Base-by-base conservation (phyloP, 2,888 invertebrate species). In the Galerucella calmariensis region DNA sequence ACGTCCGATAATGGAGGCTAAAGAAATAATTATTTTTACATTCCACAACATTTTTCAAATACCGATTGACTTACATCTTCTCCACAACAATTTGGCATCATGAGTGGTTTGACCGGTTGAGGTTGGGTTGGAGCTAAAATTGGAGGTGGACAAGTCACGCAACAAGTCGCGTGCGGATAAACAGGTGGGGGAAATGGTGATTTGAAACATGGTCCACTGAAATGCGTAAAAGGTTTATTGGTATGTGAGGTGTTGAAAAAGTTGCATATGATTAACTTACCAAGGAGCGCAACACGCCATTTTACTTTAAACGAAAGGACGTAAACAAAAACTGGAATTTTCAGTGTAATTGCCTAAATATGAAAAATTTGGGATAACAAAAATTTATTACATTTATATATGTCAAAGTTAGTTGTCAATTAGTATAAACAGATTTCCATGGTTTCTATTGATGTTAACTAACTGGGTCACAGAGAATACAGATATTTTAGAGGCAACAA, bases 41-140 rank as follows among this genome's bases (percentile, higher is more conserved):
- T 41, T 41, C 8, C 35, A 41, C 35, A 1, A 1, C 35, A 8
- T 9, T 41, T 41, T 9, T 41, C 35, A 41, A 24, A 48, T n/a
- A 44, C 5, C 20, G 5, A n/a, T 16, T 8, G 8, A 67, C 53
- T 67, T 41, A 67, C 53, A 41, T 35, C 16, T 8, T 67, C 41
- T 67, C 20, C 27, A 41, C n/a, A n/a, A 53, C 44, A 11, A 63
- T 46, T 44, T 44, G 85, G 85, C 35, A 85, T 63, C 70, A 77
- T 78, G 11, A 86, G 78, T 5, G 86, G 86, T 76, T 83, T 84
- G 3, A 86, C 85, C 14, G 85, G 85, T 73, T 83, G 71, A 5
- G 86, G 85, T 27, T 67, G 74, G 5, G 84, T 85, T 11, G 86
- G 86, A 1, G 82, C 83, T 68, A 81, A 73, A 35, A 82, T 82